These are phyloP conservation scores for Cyprichromis sp. DNA, from an alignment of 2,113 vertebrate genomes.

Conservation along the genomic window DNA sequence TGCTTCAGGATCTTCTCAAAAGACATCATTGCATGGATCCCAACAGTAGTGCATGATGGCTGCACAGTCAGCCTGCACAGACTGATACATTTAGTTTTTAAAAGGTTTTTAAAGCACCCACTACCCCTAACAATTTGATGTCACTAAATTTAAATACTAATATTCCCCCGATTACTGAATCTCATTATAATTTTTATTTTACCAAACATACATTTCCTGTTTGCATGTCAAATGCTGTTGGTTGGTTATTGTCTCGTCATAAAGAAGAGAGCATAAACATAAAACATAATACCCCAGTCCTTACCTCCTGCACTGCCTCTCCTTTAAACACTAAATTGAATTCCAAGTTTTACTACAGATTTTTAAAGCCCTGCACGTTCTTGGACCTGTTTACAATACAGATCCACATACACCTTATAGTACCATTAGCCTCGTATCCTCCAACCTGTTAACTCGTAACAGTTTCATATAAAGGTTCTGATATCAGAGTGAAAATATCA, in stretches of 20 bases:
- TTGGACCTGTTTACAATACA: background rate
- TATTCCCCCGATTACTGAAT: background rate
- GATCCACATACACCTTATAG: background rate
- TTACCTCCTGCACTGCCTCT: background rate
- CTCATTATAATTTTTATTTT: background rate
- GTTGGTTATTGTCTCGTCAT: background rate
- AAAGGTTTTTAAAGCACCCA: background rate
- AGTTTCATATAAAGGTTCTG: background rate
- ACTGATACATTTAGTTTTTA: background rate
- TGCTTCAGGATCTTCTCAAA: background rate
- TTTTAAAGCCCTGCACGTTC: background rate
- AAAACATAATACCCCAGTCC: background rate
- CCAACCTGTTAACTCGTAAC: background rate
- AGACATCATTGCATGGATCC: background rate
- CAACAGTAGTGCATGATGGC: background rate
- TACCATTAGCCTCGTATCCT: background rate
- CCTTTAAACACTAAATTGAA: background rate
- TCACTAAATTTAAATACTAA: background rate
- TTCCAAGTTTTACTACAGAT: background rate
- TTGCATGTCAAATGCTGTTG: background rate
- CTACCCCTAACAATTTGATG: background rate
- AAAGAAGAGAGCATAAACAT: background rate
- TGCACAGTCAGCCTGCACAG: background rate
- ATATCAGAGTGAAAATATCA: background rate
- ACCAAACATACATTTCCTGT: background rate